Percentiles rank a stretch among this genome's conserved stretches.
phyloP scores from a whole-genome alignment of 2,888 invertebrate genomes.

The Parnassius apollo region DNA sequence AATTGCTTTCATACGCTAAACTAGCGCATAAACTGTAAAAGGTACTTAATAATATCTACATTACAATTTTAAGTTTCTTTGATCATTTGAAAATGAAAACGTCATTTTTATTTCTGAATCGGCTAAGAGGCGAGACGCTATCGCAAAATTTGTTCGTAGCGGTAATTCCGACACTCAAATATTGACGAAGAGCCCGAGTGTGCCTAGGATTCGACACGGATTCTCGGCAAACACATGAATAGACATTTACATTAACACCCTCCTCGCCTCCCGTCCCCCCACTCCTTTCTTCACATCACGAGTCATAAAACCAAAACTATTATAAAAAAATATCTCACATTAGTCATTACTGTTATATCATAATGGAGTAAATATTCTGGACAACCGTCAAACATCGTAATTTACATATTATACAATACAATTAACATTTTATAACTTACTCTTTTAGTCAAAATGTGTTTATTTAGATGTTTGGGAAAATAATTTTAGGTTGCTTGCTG shows the following conservation, averaged over 20 bases:
- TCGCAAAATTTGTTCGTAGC: constrained; percentile 74
- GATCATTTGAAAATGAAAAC: constrained; percentile 6
- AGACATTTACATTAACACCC: constrained; percentile 74
- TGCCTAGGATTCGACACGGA: constrained; percentile 73
- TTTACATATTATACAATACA: no score
- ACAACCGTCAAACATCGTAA: no score
- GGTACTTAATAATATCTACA: no score
- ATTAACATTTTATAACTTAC: no score
- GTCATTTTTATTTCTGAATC: constrained; percentile 37
- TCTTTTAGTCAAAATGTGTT: no score
- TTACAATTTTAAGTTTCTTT: neutral
- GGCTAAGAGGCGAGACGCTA: constrained; percentile 54
- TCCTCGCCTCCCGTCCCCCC: constrained; percentile 21
- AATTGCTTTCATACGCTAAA: no score
- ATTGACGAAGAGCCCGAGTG: constrained; percentile 61
- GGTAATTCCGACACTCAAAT: constrained; percentile 75
- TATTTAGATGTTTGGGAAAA: no score
- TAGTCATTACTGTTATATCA: no score
- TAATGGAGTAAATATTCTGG: no score
- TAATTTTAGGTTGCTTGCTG: no score
- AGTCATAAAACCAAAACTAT: constrained; percentile 29
- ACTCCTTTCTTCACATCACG: constrained; percentile 19
- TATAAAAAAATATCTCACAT: neutral
- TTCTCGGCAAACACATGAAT: constrained; percentile 75
- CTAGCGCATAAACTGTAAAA: no score